Percentiles rank a stretch among this genome's conserved stretches.
Conservation (phyloP, 2,888 invertebrate species). For the Diarsia mendica region DNA sequence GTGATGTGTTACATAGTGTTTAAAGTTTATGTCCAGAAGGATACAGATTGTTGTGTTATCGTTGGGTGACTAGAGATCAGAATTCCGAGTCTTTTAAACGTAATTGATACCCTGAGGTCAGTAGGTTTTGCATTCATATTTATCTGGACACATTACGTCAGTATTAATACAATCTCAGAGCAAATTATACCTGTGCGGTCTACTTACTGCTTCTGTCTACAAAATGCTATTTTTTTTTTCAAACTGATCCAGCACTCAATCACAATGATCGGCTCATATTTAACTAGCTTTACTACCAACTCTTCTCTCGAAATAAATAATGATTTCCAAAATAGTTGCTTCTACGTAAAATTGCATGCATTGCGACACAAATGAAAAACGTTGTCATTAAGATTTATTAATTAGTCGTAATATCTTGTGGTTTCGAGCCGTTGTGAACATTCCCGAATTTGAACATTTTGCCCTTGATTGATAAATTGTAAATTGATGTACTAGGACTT, state of each 20-base stretch:
- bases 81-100: constrained; percentile 31
- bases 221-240: constrained; percentile 23
- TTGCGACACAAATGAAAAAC: constrained; percentile 59
- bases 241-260: constrained; percentile 25
- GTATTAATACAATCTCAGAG: constrained; percentile 72
- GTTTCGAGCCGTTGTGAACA: constrained; percentile 62
- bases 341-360: constrained; percentile 40
- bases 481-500: constrained; percentile 60
- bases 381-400: constrained; percentile 50
- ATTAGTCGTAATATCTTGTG: constrained; percentile 55
- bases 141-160: constrained; percentile 63
- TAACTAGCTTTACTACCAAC: constrained; percentile 9
- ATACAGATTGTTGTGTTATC: constrained; percentile 44
- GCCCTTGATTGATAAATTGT: constrained; percentile 62
- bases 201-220: constrained; percentile 37
- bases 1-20: constrained; percentile 70
- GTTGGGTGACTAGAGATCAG: constrained; percentile 45
- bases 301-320: constrained; percentile 9
- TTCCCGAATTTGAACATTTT: constrained; percentile 63
- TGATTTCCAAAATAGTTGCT: constrained; percentile 36
- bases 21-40: constrained; percentile 59
- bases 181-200: constrained; percentile 58
- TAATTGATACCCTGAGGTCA: constrained; percentile 37
- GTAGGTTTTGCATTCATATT: constrained; percentile 41
- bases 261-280: constrained; percentile 26